Evolutionary conservation across 2,113 vertebrate genomes (phyloP).

Genomic region (Pteropus alecto): DNA sequence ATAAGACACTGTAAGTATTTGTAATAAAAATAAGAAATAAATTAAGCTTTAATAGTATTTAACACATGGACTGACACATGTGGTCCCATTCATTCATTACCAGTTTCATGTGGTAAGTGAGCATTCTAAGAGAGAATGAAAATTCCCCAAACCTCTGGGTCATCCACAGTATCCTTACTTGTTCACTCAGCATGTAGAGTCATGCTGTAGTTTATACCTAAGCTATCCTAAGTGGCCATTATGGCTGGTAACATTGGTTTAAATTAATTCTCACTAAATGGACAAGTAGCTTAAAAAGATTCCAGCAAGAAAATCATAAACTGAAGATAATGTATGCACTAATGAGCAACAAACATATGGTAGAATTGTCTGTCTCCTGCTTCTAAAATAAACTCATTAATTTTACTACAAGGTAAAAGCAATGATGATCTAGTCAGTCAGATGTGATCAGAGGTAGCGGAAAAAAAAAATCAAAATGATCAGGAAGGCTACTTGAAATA

Average conservation of each 20-base stretch:
- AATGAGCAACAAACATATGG: background rate
- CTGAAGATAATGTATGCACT: background rate
- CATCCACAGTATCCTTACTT: background rate
- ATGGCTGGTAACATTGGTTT: background rate
- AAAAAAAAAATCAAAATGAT: background rate
- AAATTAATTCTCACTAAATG: constrained; percentile 17
- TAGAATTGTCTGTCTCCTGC: background rate
- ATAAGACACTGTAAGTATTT: background rate
- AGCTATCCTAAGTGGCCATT: background rate
- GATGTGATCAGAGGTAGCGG: background rate
- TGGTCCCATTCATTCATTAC: background rate
- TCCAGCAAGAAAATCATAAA: background rate
- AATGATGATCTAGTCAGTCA: background rate
- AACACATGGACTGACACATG: background rate
- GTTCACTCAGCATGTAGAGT: background rate
- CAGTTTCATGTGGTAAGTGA: background rate
- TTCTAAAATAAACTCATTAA: background rate
- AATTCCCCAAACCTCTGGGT: background rate
- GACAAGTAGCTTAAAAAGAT: constrained; percentile 8
- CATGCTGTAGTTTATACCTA: background rate
- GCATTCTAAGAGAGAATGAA: background rate
- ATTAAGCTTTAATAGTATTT: background rate
- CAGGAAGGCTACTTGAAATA: background rate
- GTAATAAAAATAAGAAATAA: background rate
- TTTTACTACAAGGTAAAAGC: background rate